phyloP scores from a whole-genome alignment of 2,113 vertebrate genomes.

The Aleadryas rufinucha region DNA sequence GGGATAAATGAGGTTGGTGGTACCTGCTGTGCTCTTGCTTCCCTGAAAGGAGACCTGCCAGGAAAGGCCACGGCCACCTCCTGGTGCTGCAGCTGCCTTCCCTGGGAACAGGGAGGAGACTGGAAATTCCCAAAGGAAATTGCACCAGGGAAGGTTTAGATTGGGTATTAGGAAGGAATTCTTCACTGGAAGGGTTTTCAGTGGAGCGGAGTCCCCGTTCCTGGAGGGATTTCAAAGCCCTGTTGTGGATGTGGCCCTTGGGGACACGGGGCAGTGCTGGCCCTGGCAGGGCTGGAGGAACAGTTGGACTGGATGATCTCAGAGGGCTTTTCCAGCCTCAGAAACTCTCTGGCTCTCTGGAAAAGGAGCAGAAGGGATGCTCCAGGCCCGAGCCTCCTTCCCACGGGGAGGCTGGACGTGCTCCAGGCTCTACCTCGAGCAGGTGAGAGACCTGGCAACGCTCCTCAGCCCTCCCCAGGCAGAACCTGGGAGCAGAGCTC shows the following conservation, averaged over 20 bases:
- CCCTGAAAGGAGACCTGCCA: background rate
- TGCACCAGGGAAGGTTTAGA: background rate
- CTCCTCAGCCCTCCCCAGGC: background rate
- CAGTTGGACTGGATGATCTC: background rate
- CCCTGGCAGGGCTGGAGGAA: background rate
- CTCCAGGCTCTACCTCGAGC: background rate
- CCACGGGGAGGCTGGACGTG: background rate
- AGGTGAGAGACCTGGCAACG: rapidly evolving
- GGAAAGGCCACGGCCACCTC: background rate
- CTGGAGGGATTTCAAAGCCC: background rate
- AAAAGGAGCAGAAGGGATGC: background rate
- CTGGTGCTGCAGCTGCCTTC: background rate
- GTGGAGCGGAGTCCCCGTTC: background rate
- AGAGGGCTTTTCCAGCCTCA: background rate
- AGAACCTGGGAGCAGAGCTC: background rate
- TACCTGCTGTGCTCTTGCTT: background rate
- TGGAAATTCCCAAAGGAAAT: background rate
- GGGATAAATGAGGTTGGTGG: background rate
- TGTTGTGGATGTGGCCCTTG: background rate
- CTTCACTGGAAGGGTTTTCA: background rate
- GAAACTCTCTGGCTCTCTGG: rapidly evolving
- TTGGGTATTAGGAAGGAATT: background rate
- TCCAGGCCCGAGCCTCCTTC: background rate
- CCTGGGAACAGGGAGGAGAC: background rate
- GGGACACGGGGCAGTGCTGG: rapidly evolving